Evolutionary conservation across 2,888 invertebrate species (phyloP).

Genomic region (Altica lythri): DNA sequence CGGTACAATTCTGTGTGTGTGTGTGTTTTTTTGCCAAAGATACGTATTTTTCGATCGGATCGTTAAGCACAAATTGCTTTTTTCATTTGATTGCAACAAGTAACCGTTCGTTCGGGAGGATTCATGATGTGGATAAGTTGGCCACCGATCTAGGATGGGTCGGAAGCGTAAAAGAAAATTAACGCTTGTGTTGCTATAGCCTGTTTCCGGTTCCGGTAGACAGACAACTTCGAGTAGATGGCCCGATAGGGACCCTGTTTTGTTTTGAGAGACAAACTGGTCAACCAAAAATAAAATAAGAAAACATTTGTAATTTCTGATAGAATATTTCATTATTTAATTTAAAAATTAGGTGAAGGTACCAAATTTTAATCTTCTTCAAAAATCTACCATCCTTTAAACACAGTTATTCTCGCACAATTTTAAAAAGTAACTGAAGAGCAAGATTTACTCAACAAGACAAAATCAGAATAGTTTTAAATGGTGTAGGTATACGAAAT

Average conservation of each 20-base stretch:
- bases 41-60: constrained; percentile 33
- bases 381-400: no score
- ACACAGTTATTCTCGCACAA: no score
- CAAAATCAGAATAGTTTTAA: no score
- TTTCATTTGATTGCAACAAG: constrained; percentile 37
- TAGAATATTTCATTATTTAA: no score
- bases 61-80: constrained; percentile 39
- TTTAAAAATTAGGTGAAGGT: no score
- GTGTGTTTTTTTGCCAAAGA: constrained; percentile 25
- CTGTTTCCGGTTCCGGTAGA: constrained; percentile 54
- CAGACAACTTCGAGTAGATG: constrained; percentile 49
- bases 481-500: no score
- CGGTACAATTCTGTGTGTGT: constrained; percentile 21
- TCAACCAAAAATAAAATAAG: no score
- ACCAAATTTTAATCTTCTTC: no score
- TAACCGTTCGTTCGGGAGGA: constrained; percentile 35
- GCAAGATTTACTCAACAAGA: no score
- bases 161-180: constrained; percentile 48
- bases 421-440: no score
- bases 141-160: constrained; percentile 52
- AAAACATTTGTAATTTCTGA: no score
- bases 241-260: constrained; percentile 45
- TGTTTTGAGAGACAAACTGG: no score
- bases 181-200: constrained; percentile 52
- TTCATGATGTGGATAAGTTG: constrained; percentile 49